Evolutionary conservation across 2,797 vertebrate genomes (phyloP).

Genomic region (Centroberyx gerrardi): DNA sequence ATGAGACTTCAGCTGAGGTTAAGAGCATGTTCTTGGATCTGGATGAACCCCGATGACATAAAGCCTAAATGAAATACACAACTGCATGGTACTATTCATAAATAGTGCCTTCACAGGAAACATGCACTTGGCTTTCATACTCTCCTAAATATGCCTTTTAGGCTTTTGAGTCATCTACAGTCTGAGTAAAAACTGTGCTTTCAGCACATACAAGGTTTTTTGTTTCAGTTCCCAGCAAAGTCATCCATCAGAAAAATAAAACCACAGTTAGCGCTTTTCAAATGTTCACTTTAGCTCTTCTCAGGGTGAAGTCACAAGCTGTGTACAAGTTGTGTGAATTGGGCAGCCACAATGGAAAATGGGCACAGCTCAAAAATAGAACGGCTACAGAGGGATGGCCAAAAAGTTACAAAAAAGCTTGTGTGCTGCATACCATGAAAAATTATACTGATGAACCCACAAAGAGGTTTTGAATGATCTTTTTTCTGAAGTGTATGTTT

Average conservation of each 20-base stretch:
- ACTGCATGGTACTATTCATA: conserved; percentile 41
- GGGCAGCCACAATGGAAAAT: conserved; percentile 49
- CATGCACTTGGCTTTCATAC: conserved; percentile 30
- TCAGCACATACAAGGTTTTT: conserved; percentile 48
- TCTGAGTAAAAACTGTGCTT: conserved; percentile 53
- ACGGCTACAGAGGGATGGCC: conserved; percentile 37
- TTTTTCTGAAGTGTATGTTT: conserved; percentile 32
- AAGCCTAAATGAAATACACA: conserved; percentile 53
- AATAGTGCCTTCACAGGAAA: conserved; percentile 54
- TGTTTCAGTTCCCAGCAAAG: conserved; percentile 62
- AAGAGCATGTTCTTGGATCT: conserved; percentile 68
- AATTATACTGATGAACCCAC: conserved; percentile 53
- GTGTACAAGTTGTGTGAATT: conserved; percentile 48
- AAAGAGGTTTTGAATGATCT: conserved; percentile 24
- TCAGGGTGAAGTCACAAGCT: conserved; percentile 49
- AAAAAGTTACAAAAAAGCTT: conserved; percentile 33
- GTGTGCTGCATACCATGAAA: conserved; percentile 31
- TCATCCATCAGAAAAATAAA: conserved; percentile 59
- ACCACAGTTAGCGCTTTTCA: conserved; percentile 45
- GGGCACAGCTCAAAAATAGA: conserved; percentile 31
- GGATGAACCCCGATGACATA: conserved; percentile 45
- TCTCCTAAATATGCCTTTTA: conserved; percentile 51
- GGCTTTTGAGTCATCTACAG: conserved; percentile 55
- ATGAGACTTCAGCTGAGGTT: conserved; percentile 62
- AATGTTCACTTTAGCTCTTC: conserved; percentile 52